Evolutionary conservation across 2,113 vertebrate species (phyloP).

Genomic region (Chlorodrepanis virens): DNA sequence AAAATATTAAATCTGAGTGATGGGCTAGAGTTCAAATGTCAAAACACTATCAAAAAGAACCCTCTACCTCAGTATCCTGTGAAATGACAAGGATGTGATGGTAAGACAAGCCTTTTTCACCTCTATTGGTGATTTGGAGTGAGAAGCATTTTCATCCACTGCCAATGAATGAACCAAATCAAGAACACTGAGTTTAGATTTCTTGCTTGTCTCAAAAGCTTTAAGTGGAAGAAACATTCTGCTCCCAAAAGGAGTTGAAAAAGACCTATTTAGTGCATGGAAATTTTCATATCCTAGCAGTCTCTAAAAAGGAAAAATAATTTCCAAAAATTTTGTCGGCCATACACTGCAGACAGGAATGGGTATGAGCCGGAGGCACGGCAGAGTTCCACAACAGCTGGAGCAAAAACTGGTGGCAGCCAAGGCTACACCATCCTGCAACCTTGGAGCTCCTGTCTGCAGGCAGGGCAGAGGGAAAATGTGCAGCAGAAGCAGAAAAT

Average conservation of each 20-base stretch:
- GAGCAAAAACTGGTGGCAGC: rapidly evolving
- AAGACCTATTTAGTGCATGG: neutral
- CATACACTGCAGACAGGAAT: neutral
- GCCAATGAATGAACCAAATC: neutral
- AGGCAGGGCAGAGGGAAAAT: neutral
- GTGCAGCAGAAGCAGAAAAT: neutral
- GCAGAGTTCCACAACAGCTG: neutral
- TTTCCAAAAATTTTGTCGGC: neutral
- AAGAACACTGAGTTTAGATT: neutral
- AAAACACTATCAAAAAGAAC: neutral
- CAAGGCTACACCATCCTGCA: rapidly evolving
- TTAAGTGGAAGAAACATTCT: neutral
- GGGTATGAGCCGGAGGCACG: neutral
- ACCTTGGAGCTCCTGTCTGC: neutral
- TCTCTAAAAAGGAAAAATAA: neutral
- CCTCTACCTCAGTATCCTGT: neutral
- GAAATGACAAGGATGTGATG: neutral
- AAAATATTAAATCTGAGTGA: neutral
- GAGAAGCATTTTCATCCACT: neutral
- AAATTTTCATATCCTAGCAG: neutral
- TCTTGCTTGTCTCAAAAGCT: neutral
- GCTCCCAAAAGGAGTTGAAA: neutral
- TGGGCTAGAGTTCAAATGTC: neutral
- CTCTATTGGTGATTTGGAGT: neutral
- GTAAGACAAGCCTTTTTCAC: neutral